Percentiles rank a stretch among this genome's conserved stretches.
These are phyloP conservation scores for Eulacestoma nigropectus DNA, from an alignment of 2,113 vertebrate species.

Conservation along the genomic window DNA sequence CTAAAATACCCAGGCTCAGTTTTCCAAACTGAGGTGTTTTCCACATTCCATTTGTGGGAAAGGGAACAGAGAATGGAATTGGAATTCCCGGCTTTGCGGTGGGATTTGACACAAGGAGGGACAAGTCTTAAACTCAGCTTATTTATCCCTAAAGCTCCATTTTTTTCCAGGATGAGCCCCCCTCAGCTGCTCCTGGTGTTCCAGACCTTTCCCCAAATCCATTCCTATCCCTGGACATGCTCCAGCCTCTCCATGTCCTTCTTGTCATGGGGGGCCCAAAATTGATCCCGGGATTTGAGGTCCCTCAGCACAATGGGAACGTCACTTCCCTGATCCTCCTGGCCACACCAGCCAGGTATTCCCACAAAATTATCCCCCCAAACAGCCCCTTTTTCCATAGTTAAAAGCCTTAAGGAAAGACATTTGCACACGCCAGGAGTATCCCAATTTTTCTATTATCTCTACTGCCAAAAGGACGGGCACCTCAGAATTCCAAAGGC, in stretches of 20 bases:
- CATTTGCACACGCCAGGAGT: background rate
- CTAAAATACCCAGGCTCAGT: background rate
- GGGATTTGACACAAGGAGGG: background rate
- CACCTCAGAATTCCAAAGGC: background rate
- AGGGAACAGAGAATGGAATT: background rate
- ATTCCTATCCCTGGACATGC: background rate
- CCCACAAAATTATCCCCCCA: background rate
- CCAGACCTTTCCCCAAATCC: background rate
- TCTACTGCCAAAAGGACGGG: background rate
- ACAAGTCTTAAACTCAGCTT: background rate
- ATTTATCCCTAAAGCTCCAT: background rate
- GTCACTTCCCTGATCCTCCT: background rate
- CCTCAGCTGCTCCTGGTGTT: background rate
- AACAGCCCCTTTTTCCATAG: background rate
- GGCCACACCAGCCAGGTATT: background rate
- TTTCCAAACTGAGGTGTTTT: background rate
- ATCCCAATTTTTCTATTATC: background rate
- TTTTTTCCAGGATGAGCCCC: background rate
- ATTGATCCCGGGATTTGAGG: accelerated
- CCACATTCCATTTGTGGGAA: accelerated
- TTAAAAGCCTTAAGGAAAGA: background rate
- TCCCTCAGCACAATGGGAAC: background rate
- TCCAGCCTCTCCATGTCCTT: background rate
- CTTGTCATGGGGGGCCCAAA: background rate
- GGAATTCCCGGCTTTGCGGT: background rate